Evolutionary conservation across 2,113 vertebrate genomes (phyloP).

Genomic region (Callithrix jacchus): DNA sequence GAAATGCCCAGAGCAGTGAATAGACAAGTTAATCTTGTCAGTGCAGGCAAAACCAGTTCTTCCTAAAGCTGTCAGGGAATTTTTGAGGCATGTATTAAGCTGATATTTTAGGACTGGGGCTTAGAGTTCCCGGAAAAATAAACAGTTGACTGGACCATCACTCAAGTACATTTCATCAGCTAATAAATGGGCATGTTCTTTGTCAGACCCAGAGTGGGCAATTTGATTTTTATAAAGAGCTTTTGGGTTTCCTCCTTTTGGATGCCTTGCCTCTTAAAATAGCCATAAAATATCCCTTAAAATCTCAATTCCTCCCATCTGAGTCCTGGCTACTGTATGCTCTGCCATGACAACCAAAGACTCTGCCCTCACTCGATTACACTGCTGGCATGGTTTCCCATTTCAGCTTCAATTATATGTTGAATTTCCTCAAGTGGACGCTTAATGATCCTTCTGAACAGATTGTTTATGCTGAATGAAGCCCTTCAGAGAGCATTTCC

Average conservation of each 20-base stretch:
- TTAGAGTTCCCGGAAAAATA: neutral
- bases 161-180: neutral
- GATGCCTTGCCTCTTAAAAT: slow-evolving; percentile 51
- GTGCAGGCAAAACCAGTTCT: neutral
- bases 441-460: slow-evolving; percentile 63
- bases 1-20: neutral
- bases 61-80: neutral
- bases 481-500: slow-evolving; percentile 18
- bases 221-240: slow-evolving; percentile 47
- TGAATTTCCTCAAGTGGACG: slow-evolving; percentile 55
- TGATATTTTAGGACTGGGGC: neutral
- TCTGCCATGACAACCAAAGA: neutral
- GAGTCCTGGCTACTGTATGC: neutral
- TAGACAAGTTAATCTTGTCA: neutral
- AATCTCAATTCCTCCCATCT: neutral
- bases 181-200: slow-evolving; percentile 18
- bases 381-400: slow-evolving; percentile 31
- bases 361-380: neutral
- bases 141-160: neutral
- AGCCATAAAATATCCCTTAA: slow-evolving; percentile 22
- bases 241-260: slow-evolving; percentile 36
- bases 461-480: slow-evolving; percentile 66
- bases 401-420: slow-evolving; percentile 39
- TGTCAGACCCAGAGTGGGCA: neutral
- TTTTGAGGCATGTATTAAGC: neutral